phyloP scores from a whole-genome alignment of 2,797 vertebrate species.

The Cyprinodon diabolis region DNA sequence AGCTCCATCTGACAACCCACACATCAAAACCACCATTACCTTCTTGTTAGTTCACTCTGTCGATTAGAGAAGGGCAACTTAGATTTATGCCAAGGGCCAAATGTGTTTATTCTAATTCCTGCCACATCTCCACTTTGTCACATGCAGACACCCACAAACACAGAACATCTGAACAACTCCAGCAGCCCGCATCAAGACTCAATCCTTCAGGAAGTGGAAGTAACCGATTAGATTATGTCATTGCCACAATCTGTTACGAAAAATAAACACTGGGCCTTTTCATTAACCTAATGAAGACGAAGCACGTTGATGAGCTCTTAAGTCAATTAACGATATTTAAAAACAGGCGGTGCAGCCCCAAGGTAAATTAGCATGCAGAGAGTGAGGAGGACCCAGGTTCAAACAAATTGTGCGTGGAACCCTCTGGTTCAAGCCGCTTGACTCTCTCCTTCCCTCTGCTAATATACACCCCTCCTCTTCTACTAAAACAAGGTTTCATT shows the following conservation, averaged over 20 bases:
- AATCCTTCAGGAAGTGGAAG: constrained; percentile 82
- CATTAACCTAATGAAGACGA: constrained; percentile 88
- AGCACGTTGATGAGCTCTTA: constrained; percentile 84
- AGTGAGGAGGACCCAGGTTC: constrained; percentile 80
- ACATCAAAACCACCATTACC: constrained; percentile 77
- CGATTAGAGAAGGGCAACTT: constrained; percentile 78
- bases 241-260: constrained; percentile 85
- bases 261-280: constrained; percentile 85
- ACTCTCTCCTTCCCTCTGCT: constrained; percentile 66
- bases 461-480: constrained; percentile 71
- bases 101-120: constrained; percentile 81
- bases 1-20: constrained; percentile 66
- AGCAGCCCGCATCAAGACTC: constrained; percentile 74
- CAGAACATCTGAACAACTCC: constrained; percentile 67
- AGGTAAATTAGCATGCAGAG: constrained; percentile 82
- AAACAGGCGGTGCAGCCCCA: constrained; percentile 80
- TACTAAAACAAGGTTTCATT: constrained; percentile 81
- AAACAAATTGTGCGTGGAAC: constrained; percentile 82
- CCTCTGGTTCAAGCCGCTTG: constrained; percentile 82
- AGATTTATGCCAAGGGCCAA: constrained; percentile 79
- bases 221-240: constrained; percentile 84
- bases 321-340: constrained; percentile 88
- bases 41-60: constrained; percentile 80
- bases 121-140: constrained; percentile 70
- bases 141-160: constrained; percentile 72